Base-by-base conservation (phyloP, 2,113 vertebrate genomes). In the Saguinus imperator region DNA sequence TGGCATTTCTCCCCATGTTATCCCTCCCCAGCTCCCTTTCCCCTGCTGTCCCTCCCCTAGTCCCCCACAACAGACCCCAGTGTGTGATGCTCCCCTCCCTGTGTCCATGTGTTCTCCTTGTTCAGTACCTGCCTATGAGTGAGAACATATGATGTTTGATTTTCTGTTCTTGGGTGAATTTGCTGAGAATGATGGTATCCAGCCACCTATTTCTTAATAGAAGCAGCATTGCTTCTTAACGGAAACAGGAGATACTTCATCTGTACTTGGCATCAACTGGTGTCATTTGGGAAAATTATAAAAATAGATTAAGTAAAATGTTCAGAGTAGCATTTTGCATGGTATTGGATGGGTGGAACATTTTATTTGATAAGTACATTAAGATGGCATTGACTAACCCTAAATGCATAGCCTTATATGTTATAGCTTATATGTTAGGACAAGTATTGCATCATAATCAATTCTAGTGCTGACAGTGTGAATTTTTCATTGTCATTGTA, bases 211-310 rank as follows among this genome's bases (percentile, higher is more conserved):
- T 29, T 25, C 95, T 64, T 64, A 29, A 64, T 64, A 14, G 61
- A 64, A 64, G 27, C 6, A 64, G 27, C 12, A 64, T 64, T 64
- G 12, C 27, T 32, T 64, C 96, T 92, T 92, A 89, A 29, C 85
- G 95, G 96, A 97, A 97, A 77, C 87, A 96, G 55, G 1, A 50
- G 12, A 48, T 90, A 50, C 76, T 45, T 96, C 18, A n/a, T 77
- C 29, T 40, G 8, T 95, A n/a, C 40, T 93, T 68, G 88, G 61
- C 86, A 97, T 94, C 80, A 80, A 77, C 80, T 92, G 87, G 61
- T n/a, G 92, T 48, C 52, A 27, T 82, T 91, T 92, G 35, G 55
- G 40, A 35, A 82, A 73, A 75, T 66, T 27, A 55, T 86, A 76
- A 68, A 96, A 64, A 75, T 25, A 55, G 57, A 40, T 43, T 18